Conservation (phyloP, 1,140 invertebrate genomes). For the Pemphigus obesinymphae region DNA sequence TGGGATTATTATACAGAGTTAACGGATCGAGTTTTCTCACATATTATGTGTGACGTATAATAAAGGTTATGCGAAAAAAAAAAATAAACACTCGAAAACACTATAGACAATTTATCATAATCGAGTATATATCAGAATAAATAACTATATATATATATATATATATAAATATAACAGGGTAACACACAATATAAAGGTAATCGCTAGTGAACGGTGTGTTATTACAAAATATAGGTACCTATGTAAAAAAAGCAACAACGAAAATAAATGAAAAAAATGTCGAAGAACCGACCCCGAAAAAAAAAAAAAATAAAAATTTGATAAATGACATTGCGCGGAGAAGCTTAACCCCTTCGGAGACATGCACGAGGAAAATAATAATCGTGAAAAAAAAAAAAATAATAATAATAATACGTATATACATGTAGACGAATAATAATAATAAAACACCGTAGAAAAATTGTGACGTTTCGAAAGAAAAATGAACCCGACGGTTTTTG, state of each 20-base stretch:
- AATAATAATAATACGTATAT: not conserved
- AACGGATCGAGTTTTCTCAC: not conserved
- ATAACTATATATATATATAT: too few species aligned
- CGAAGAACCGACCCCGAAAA: not conserved
- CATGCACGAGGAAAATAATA: slow-evolving; percentile 12
- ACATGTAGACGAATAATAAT: slow-evolving; percentile 7
- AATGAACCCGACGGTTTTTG: slow-evolving; percentile 39
- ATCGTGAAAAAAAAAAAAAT: slow-evolving; percentile 17
- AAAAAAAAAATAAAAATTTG: slow-evolving; percentile 13
- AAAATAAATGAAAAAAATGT: slow-evolving; percentile 16
- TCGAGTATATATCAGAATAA: not conserved
- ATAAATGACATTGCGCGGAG: slow-evolving; percentile 23
- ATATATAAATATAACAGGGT: too few species aligned
- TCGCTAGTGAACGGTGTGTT: not conserved
- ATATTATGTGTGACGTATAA: not conserved
- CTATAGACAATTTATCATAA: not conserved
- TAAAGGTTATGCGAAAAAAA: not conserved
- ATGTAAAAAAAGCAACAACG: not conserved
- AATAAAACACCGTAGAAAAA: slow-evolving; percentile 36
- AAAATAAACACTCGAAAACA: not conserved
- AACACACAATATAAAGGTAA: not conserved
- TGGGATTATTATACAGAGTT: not conserved
- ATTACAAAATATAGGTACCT: too few species aligned
- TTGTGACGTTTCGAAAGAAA: slow-evolving; percentile 36
- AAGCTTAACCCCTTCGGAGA: slow-evolving; percentile 30